These are phyloP conservation scores for Cyprinodon diabolis DNA, from an alignment of 2,797 vertebrate genomes.

Conservation along the genomic window DNA sequence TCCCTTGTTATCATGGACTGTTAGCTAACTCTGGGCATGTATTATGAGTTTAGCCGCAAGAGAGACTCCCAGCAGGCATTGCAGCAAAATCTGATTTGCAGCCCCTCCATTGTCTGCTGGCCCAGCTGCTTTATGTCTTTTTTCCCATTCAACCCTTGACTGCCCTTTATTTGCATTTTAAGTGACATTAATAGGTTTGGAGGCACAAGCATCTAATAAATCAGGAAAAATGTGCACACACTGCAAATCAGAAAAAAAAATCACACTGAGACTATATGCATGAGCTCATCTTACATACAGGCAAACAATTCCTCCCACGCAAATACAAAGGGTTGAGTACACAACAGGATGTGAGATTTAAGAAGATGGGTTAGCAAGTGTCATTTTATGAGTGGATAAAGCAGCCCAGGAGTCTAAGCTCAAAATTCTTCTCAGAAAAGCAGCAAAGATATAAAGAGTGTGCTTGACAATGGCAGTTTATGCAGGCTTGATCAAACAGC, in stretches of 20 bases:
- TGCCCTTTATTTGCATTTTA: slow-evolving; percentile 77
- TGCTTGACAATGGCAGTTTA: slow-evolving; percentile 22
- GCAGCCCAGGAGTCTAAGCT: slow-evolving; percentile 18
- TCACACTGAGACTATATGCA: slow-evolving; percentile 20
- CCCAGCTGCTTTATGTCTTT: slow-evolving; percentile 63
- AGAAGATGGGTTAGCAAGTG: slow-evolving; percentile 19
- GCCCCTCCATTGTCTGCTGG: slow-evolving; percentile 49
- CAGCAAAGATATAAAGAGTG: slow-evolving; percentile 14
- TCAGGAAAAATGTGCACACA: slow-evolving; percentile 55
- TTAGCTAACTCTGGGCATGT: slow-evolving; percentile 54
- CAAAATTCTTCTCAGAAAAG: slow-evolving; percentile 25
- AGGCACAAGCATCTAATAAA: slow-evolving; percentile 66
- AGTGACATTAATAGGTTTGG: slow-evolving; percentile 71
- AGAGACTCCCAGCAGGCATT: slow-evolving; percentile 67
- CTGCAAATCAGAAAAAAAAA: slow-evolving; percentile 57
- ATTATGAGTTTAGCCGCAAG: slow-evolving; percentile 56
- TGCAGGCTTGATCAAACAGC: slow-evolving; percentile 15
- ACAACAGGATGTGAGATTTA: slow-evolving; percentile 16
- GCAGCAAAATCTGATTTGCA: slow-evolving; percentile 70
- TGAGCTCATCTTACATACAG: slow-evolving; percentile 15
- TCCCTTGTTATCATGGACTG: slow-evolving; percentile 70
- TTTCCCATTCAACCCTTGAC: slow-evolving; percentile 58
- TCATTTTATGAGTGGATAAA: slow-evolving; percentile 31
- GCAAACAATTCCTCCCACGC: slow-evolving; percentile 15
- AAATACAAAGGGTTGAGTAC: slow-evolving; percentile 6